These are phyloP conservation scores for Parelbella ahira DNA, from an alignment of 2,888 invertebrate species.

Conservation along the genomic window DNA sequence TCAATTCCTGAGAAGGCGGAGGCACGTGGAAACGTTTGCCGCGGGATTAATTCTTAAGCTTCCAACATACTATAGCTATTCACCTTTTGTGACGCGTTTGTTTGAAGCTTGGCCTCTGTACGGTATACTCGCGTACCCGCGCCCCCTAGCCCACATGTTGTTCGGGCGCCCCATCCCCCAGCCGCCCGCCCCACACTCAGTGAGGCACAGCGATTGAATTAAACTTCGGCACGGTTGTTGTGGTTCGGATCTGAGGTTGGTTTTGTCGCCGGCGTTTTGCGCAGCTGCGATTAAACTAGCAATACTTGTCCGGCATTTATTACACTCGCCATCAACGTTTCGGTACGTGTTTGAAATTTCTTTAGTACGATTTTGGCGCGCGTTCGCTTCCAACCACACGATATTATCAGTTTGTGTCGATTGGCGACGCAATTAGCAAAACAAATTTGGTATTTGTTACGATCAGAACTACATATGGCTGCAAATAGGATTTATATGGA, in stretches of 20 bases:
- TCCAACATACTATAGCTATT: background rate
- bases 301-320: slow-evolving; percentile 70
- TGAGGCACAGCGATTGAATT: slow-evolving; percentile 76
- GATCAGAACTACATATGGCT: too few species aligned
- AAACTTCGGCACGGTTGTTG: slow-evolving; percentile 77
- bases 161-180: slow-evolving; percentile 4
- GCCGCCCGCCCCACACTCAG: slow-evolving; percentile 42
- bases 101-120: slow-evolving; percentile 17
- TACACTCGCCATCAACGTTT: slow-evolving; percentile 55
- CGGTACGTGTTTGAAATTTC: slow-evolving; percentile 29
- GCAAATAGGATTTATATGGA: too few species aligned
- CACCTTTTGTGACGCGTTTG: slow-evolving; percentile 4
- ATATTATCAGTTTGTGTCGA: slow-evolving; percentile 1
- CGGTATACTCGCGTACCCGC: slow-evolving; percentile 3
- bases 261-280: slow-evolving; percentile 70
- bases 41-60: slow-evolving; percentile 1
- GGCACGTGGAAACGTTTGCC: background rate
- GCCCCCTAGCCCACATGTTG: slow-evolving; percentile 26
- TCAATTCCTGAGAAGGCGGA: too few species aligned
- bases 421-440: background rate
- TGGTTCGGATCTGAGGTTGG: slow-evolving; percentile 70
- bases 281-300: slow-evolving; percentile 73
- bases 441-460: background rate
- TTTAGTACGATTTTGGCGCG: slow-evolving; percentile 3
- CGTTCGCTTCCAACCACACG: too few species aligned